Conservation (phyloP, 2,888 invertebrate species). For the Cosmia pyralina region DNA sequence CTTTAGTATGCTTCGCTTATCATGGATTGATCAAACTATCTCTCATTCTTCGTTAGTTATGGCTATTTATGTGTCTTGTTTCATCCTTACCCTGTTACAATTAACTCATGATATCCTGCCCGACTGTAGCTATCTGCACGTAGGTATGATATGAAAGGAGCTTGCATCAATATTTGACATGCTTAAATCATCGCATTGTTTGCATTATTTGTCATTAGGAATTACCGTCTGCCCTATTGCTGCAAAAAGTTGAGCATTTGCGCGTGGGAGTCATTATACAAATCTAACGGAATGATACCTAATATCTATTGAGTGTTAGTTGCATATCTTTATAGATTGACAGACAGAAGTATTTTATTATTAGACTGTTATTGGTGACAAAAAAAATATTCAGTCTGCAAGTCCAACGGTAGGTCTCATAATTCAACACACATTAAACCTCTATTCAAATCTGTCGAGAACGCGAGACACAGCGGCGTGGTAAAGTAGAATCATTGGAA, state of each 20-base stretch:
- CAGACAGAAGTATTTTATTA: neutral
- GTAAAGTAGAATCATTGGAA: conserved; percentile 39
- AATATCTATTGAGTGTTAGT: conserved; percentile 14
- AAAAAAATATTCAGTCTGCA: neutral
- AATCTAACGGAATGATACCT: conserved; percentile 47
- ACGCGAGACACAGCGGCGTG: conserved; percentile 49
- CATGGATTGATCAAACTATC: neutral
- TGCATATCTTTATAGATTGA: conserved; percentile 41
- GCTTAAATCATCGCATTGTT: conserved; percentile 51
- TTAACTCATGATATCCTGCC: neutral
- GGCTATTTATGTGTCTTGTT: neutral
- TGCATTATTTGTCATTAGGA: conserved; percentile 48
- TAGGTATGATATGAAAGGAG: conserved; percentile 22
- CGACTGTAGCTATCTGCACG: neutral
- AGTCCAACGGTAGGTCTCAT: neutral
- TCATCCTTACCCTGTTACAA: neutral
- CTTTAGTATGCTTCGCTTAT: neutral
- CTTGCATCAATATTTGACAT: conserved; percentile 34
- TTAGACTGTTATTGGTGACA: neutral
- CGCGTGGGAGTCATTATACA: conserved; percentile 54
- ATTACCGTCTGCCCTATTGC: conserved; percentile 51
- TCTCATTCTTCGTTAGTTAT: neutral
- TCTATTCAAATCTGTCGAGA: conserved; percentile 31
- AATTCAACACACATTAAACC: conserved; percentile 2
- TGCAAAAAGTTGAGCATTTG: conserved; percentile 51